Percentiles rank a stretch among this genome's conserved stretches.
Evolutionary conservation across 2,888 invertebrate species (phyloP).

Genomic region (Strigamia transsilvanica): DNA sequence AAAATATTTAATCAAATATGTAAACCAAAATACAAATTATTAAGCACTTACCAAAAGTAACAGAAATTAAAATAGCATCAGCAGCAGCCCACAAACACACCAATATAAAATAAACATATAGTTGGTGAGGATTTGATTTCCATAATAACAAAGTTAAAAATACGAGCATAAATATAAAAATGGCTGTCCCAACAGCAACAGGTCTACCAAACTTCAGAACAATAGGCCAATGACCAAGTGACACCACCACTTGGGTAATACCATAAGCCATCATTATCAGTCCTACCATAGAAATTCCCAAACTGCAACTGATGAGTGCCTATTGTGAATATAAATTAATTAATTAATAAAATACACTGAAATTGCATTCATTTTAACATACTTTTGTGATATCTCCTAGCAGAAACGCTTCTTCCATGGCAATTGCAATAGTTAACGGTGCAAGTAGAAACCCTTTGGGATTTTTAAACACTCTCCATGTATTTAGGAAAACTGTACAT

Average conservation of each 20-base stretch:
- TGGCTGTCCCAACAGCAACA: not conserved
- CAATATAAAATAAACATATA: not conserved
- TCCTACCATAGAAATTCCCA: constrained; percentile 27
- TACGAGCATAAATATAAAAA: not conserved
- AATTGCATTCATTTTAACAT: not conserved
- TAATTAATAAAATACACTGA: not conserved
- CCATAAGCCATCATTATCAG: constrained; percentile 41
- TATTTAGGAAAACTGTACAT: not conserved
- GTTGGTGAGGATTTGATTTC: not conserved
- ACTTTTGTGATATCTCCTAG: constrained; percentile 1
- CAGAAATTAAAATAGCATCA: constrained; percentile 1
- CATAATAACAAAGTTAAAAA: not conserved
- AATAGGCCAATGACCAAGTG: constrained; percentile 7
- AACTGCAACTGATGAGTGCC: constrained; percentile 21
- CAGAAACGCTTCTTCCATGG: constrained; percentile 6
- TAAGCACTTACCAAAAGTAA: not conserved
- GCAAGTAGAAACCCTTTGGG: not conserved
- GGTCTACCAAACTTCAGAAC: constrained; percentile 13
- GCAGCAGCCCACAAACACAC: constrained; percentile 17
- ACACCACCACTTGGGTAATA: not conserved
- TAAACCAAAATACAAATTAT: not conserved
- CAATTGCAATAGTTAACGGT: not conserved
- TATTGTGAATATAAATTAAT: not conserved
- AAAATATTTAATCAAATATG: not conserved
- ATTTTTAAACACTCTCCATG: not conserved